These are phyloP conservation scores for Hemiscyllium ocellatum DNA, from an alignment of 2,113 vertebrate genomes.

Conservation along the genomic window DNA sequence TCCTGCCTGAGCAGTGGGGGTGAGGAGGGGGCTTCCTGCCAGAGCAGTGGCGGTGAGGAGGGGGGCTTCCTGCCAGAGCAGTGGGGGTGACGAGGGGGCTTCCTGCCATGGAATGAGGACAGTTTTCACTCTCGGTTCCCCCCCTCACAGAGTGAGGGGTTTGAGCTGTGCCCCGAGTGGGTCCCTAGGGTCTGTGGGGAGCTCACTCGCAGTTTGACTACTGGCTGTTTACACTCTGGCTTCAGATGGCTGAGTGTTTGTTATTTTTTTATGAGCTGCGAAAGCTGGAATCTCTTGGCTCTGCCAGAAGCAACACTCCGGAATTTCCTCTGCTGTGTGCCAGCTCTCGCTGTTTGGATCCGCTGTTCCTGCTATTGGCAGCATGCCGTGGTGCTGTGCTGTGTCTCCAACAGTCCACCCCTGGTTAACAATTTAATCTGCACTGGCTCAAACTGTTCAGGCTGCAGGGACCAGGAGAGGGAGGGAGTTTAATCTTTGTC, in stretches of 20 bases:
- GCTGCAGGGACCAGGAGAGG: background rate
- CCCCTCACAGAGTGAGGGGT: too few relatives aligned
- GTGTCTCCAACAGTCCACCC: background rate
- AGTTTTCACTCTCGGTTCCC: too few relatives aligned
- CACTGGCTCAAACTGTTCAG: background rate
- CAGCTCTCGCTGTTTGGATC: conserved; percentile 46
- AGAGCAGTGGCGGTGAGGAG: too few relatives aligned
- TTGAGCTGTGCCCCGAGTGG: background rate
- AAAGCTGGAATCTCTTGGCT: conserved; percentile 46
- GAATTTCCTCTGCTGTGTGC: conserved; percentile 54
- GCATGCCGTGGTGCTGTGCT: conserved; percentile 18
- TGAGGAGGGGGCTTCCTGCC: too few relatives aligned
- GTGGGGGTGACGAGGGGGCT: too few relatives aligned
- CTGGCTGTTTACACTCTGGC: conserved; percentile 28
- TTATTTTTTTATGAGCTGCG: conserved; percentile 51
- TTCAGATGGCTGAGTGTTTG: conserved; percentile 31
- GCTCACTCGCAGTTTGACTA: conserved; percentile 6
- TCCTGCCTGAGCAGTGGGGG: too few relatives aligned
- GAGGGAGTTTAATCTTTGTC: background rate
- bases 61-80: rapidly evolving
- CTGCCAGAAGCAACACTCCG: conserved; percentile 59
- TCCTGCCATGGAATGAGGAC: too few relatives aligned
- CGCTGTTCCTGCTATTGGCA: conserved; percentile 39
- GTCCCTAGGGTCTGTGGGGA: background rate
- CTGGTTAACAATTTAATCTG: conserved; percentile 34